phyloP scores from a whole-genome alignment of 1,140 invertebrate species.

The Bradysia coprophila region DNA sequence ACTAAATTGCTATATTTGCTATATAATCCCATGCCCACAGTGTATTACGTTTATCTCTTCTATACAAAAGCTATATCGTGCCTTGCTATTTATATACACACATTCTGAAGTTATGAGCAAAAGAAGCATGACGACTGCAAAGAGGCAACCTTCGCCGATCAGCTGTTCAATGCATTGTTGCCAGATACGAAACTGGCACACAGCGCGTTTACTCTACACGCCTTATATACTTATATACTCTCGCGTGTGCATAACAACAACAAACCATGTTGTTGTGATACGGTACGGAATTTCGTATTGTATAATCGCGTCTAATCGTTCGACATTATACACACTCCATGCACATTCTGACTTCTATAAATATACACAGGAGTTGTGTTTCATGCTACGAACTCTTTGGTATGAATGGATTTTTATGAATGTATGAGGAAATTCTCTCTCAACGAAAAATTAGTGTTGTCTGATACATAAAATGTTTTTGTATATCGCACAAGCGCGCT shows the following conservation, averaged over 20 bases:
- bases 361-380: not conserved
- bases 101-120: not conserved
- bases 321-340: too few species aligned
- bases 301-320: not conserved
- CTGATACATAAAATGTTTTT: not conserved
- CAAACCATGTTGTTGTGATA: not conserved
- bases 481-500: not conserved
- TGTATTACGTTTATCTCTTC: too few species aligned
- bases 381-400: not conserved
- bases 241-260: too few species aligned
- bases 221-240: not conserved
- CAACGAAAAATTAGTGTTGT: not conserved
- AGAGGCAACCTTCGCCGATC: not conserved
- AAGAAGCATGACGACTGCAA: not conserved
- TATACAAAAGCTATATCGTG: too few species aligned
- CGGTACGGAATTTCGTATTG: not conserved
- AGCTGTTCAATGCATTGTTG: not conserved
- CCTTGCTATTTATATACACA: not conserved
- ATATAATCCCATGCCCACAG: too few species aligned
- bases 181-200: not conserved
- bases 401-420: not conserved
- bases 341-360: too few species aligned
- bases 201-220: not conserved
- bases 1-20: too few species aligned
- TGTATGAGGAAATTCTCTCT: not conserved